phyloP scores from a whole-genome alignment of 1,140 invertebrate genomes.

The Atta colombica region DNA sequence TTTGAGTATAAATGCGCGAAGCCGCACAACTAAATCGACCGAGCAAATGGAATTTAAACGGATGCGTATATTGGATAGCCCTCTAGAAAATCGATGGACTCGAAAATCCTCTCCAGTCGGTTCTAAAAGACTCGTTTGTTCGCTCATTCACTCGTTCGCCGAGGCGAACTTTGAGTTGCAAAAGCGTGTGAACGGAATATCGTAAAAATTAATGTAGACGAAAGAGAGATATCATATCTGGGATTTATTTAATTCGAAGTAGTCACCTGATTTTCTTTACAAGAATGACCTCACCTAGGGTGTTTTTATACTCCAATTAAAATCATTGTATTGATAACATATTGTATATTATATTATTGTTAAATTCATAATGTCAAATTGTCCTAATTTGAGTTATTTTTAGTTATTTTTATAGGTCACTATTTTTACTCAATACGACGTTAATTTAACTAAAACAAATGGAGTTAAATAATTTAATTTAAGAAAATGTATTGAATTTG shows the following conservation, averaged over 20 bases:
- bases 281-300: too few species aligned
- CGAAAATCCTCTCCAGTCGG: slow-evolving; percentile 53
- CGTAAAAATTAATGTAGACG: slow-evolving; percentile 18
- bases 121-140: slow-evolving; percentile 5
- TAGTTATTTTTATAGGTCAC: too few species aligned
- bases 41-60: slow-evolving; percentile 41
- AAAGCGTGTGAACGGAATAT: slow-evolving; percentile 16
- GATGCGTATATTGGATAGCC: neutral
- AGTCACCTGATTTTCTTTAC: too few species aligned
- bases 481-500: too few species aligned
- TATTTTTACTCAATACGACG: too few species aligned
- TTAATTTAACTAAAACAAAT: too few species aligned
- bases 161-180: slow-evolving; percentile 6
- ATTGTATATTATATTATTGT: too few species aligned
- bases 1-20: neutral
- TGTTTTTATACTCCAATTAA: too few species aligned
- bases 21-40: neutral
- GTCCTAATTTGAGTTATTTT: too few species aligned
- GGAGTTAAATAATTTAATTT: too few species aligned
- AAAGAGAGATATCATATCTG: neutral
- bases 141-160: neutral
- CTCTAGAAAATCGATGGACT: slow-evolving; percentile 12
- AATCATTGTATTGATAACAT: too few species aligned
- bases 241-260: neutral
- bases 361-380: too few species aligned